Conservation (phyloP, 2,113 vertebrate genomes). For the Mus spicilegus region DNA sequence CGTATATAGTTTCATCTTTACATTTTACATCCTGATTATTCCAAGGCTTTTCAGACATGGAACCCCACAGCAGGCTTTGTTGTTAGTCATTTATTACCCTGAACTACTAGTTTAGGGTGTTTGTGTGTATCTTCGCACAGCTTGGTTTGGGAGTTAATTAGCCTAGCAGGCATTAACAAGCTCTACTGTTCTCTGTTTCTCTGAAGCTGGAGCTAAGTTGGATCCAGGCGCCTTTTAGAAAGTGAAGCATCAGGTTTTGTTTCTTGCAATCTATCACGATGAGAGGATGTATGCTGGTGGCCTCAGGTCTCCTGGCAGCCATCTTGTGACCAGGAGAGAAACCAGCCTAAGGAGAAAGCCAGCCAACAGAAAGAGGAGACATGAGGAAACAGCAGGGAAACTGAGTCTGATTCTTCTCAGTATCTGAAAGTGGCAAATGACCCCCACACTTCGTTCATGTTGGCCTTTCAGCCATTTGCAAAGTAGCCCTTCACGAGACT, state of each 20-base stretch:
- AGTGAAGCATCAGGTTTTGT: neutral
- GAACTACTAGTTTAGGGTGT: no score
- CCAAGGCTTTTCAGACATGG: neutral
- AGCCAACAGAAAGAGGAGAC: neutral
- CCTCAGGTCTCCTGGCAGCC: neutral
- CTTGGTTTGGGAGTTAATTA: neutral
- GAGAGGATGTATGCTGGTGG: neutral
- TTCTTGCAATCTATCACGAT: neutral
- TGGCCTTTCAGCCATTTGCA: conserved; percentile 4
- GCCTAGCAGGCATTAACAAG: no score
- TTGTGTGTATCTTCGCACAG: neutral
- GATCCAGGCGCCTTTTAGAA: neutral
- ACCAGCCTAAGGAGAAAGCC: neutral
- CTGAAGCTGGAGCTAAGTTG: neutral
- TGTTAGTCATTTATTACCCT: no score
- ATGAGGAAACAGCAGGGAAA: neutral
- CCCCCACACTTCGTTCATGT: neutral
- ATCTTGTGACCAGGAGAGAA: neutral
- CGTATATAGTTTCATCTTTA: neutral
- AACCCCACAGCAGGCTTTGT: neutral
- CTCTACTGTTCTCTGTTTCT: neutral
- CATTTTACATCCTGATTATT: neutral
- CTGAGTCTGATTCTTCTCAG: neutral
- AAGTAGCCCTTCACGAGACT: neutral
- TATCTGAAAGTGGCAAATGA: neutral